These are phyloP conservation scores for Carlito syrichta DNA, from an alignment of 2,113 vertebrate species.

Conservation along the genomic window DNA sequence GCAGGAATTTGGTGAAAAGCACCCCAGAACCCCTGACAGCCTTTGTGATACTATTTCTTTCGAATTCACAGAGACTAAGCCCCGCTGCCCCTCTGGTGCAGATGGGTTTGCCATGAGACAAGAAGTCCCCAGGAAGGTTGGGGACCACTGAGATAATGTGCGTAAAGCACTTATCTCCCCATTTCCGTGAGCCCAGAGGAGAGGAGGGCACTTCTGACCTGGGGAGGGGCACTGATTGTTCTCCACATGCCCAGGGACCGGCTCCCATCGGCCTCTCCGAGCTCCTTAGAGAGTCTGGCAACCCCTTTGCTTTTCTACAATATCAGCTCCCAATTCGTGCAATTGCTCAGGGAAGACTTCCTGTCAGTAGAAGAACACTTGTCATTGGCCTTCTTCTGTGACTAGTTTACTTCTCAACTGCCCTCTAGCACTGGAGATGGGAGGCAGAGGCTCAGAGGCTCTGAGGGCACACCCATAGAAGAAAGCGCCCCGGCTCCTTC, in stretches of 20 bases:
- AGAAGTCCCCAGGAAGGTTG: background rate
- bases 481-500: background rate
- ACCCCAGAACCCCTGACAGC: background rate
- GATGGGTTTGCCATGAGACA: background rate
- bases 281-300: background rate
- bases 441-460: background rate
- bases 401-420: background rate
- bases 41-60: background rate
- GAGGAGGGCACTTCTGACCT: background rate
- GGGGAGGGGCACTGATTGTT: background rate
- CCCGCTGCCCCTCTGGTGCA: background rate
- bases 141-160: background rate
- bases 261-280: background rate
- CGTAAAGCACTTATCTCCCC: fast-evolving
- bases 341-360: background rate
- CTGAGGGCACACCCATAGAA: background rate
- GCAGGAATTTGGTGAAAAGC: background rate
- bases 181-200: background rate
- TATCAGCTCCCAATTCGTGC: background rate
- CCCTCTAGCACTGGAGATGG: background rate
- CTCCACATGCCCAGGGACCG: background rate
- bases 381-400: background rate
- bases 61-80: background rate
- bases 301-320: background rate
- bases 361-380: background rate